Base-by-base conservation (phyloP, 2,888 invertebrate species). In the Dermolepida albohirtum region DNA sequence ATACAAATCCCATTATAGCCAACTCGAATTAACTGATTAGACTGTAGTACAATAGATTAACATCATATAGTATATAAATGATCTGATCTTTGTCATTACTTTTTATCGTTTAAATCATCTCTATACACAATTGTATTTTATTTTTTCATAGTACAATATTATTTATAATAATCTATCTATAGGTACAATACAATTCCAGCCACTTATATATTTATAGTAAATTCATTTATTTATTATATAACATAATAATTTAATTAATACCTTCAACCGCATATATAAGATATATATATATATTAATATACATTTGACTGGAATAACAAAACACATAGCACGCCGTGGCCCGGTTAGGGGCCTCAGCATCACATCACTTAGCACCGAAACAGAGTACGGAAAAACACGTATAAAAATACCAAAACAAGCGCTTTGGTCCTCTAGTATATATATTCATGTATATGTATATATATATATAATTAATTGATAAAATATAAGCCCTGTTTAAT, bases 241-340 rank as follows among this genome's bases (percentile, higher is more conserved):
- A 72, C 69, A 76, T 72, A 77, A 76, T 75, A 76, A 76, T 80
- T 79, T 79, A 78, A 78, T 66, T 78, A 79, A 79, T 79, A 81
- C 80, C 80, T 79, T 78, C 80, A 81, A 80, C 80, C 79, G 74
- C 75, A 74, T 74, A 73, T 74, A 73, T 74, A 74, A 34, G 34
- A 34, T 34, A 73, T 22, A 22, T 76, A 76, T 75, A 76, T 77
- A 74, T 76, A 73, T 73, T 75, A 74, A 79, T 78, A 77, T 78
- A 80, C 78, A 80, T 75, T 78, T 79, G 81, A 82, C 80, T 81
- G 82, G 81, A 82, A 81, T 80, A 81, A 81, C 79, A 80, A 80
- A 74, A 77, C 77, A 78, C 79, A 78, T 74, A 76, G 73, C 73
- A 70, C 70, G 70, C 71, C 67, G 71, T 64, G 67, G 65, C 64